Evolutionary conservation across 2,797 vertebrate species (phyloP), one percentile per base, ranked within the genome.

Genomic region (Valencia hispanica): DNA sequence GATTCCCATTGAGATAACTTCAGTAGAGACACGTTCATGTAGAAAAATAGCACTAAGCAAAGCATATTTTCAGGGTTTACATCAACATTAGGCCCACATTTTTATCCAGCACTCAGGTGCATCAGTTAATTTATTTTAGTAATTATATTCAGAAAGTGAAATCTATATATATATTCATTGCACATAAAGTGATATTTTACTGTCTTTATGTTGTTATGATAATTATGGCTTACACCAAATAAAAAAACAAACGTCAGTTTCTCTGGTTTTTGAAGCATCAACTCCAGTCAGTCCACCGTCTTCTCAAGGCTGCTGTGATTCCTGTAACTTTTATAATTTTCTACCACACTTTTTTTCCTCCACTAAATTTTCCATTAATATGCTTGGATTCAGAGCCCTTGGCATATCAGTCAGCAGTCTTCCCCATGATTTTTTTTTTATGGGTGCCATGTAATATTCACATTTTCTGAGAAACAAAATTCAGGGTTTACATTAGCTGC

Each of bases 1-100:
- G 79, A 69, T 84, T 81, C 51, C 53, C 66, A 74, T 76, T 51
- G 30, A 71, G 57, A 48, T 59, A 30, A 79, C 63, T 55, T 85
- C 77, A 61, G 74, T 47, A 66, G 47, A 78, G 77, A 83, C 55
- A 68, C 75, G 69, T 75, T 77, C 74, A 83, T 68, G 70, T 59
- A 63, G 87, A 89, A 63, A 41, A 85, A 80, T 91, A 91, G 87
- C 89, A 89, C 90, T 93, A 90, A 89, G 82, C 30, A 34, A 8
- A 36, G 70, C 41, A 79, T 87, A 32, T 75, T 81, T 83, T 82
- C 83, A 89, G 86, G 75, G 86, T 75, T 77, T 75, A 18, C 74
- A 71, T 55, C 34, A 70, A 50, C 17, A 45, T 12, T 80, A 79
- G 69, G 80, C 74, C 84, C 61, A 69, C 5, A 57, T 82, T 2